Evolutionary conservation across 2,113 vertebrate species (phyloP).

Genomic region (Brachyhypopomus gauderio): DNA sequence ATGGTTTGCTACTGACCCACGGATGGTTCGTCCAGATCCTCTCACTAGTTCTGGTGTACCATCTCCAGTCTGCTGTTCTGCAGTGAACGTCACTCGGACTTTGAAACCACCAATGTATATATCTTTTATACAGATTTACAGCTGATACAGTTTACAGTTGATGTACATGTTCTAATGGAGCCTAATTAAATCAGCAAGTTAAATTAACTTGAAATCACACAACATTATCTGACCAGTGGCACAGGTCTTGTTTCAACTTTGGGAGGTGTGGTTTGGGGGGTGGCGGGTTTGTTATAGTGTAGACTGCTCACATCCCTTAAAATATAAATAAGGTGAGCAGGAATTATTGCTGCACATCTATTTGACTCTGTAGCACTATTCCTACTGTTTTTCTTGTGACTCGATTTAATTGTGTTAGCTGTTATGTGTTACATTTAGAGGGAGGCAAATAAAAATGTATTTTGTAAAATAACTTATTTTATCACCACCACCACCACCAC

Average conservation of each 20-base stretch:
- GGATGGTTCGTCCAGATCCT: not conserved
- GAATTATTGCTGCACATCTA: no score
- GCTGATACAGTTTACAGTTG: no score
- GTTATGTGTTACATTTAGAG: not conserved
- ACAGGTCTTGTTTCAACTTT: no score
- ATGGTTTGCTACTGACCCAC: not conserved
- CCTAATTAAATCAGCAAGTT: no score
- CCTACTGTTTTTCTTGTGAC: not conserved
- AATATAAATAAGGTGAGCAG: no score
- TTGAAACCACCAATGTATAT: not conserved
- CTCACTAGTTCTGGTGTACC: not conserved
- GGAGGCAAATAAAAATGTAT: not conserved
- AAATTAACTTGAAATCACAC: no score
- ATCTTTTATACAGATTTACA: not conserved
- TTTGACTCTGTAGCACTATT: no score
- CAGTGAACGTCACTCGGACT: not conserved
- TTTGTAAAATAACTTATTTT: not conserved
- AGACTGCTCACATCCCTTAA: no score
- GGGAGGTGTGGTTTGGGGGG: no score
- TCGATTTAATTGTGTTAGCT: not conserved
- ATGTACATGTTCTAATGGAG: no score
- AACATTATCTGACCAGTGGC: no score
- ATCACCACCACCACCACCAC: not conserved
- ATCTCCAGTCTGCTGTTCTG: not conserved
- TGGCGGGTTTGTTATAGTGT: no score